Percentiles rank a stretch among this genome's conserved stretches.
phyloP scores from a whole-genome alignment of 2,113 vertebrate genomes.

The Balaeniceps rex region DNA sequence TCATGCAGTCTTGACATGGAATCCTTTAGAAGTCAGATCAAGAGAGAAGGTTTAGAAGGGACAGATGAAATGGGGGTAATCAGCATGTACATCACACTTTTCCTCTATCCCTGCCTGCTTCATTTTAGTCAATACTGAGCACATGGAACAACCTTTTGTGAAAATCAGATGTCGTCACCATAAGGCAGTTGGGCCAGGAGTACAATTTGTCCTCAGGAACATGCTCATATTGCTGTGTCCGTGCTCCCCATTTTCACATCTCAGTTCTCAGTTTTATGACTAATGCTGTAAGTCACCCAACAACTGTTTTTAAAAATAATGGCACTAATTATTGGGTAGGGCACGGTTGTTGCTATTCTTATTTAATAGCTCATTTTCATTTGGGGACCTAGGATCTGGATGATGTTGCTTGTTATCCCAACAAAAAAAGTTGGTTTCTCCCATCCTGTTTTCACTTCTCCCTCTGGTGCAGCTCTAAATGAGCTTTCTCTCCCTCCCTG shows the following conservation, averaged over 20 bases:
- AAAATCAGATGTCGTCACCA: not conserved
- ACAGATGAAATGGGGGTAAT: not conserved
- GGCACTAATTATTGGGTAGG: not conserved
- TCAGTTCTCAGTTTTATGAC: not conserved
- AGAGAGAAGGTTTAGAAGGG: not conserved
- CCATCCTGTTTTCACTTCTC: not conserved
- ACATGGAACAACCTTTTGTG: accelerated
- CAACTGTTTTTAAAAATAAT: not conserved
- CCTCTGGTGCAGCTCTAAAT: not conserved
- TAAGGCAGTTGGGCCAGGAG: not conserved
- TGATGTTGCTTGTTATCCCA: not conserved
- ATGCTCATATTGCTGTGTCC: not conserved
- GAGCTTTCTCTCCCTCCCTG: not conserved
- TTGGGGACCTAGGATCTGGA: not conserved
- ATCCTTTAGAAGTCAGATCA: not conserved
- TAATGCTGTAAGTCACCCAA: not conserved
- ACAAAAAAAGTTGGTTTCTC: not conserved
- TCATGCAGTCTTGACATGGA: not conserved
- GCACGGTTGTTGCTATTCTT: not conserved
- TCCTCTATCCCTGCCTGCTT: not conserved
- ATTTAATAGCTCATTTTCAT: not conserved
- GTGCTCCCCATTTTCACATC: not conserved
- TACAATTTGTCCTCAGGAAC: not conserved
- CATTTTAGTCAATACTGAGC: not conserved
- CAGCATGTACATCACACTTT: not conserved